Base-by-base conservation (phyloP, 2,113 vertebrate genomes). In the Ammodytes marinus region DNA sequence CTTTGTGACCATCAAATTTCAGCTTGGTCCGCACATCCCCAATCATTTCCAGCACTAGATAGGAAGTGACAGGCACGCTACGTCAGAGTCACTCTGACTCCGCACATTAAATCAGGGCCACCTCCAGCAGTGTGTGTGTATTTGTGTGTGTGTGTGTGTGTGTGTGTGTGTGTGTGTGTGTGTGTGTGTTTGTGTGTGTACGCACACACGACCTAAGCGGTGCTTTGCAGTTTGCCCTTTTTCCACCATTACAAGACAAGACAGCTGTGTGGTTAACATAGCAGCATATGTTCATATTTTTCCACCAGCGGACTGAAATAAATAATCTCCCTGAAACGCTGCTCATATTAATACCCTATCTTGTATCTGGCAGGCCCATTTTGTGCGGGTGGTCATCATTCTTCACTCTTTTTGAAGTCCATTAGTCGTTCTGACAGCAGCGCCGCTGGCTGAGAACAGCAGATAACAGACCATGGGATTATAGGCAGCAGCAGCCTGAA, bases 381-480 rank as follows among this genome's bases (percentile, higher is more conserved):
- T 86, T 86, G 87, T 82, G 87, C 64, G 76, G 79, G 82, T 82
- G 88, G 85, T 88, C 90, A 90, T 91, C 91, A 90, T 86, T 91
- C 86, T 86, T 89, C 70, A 78, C 71, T 83, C 80, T 85, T 87
- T 27, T 83, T 90, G 83, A 88, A 87, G 88, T 90, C 88, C 87
- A 90, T 89, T 91, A 92, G 86, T 89, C 10, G 69, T 74, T 75
- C 77, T 85, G 86, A 90, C 89, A 85, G 87, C 81, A 83, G 86
- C 55, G 80, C 84, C 55, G 79, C 78, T 81, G 86, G 85, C 88
- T 88, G 91, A 89, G 79, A 83, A 74, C 78, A 37, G 89, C 80
- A 89, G 91, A 91, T 93, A 93, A 84, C 88, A 63, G 73, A 80
- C 47, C 72, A 59, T 27, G 19, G 88, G 86, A 92, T 93, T 93